Conservation (phyloP, 2,113 vertebrate genomes). For the Muscicapa adusta region DNA sequence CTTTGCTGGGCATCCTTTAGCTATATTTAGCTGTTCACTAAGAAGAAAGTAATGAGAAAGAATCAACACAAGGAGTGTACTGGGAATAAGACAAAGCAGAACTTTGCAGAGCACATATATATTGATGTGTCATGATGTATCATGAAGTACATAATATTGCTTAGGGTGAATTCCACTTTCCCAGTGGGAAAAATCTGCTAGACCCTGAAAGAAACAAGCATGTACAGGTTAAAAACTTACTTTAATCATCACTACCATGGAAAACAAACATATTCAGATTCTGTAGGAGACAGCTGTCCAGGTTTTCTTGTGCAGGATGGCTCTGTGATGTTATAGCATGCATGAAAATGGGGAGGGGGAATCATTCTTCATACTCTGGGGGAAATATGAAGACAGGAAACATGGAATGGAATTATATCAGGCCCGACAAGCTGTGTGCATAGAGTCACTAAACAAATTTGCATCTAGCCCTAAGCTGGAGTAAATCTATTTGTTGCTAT, state of each 20-base stretch:
- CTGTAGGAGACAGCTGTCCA: not conserved
- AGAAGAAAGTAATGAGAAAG: not conserved
- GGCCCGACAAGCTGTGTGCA: not conserved
- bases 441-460: slow-evolving; percentile 47
- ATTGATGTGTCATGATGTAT: fast-evolving
- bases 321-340: not conserved
- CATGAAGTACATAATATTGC: not conserved
- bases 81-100: not conserved
- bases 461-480: slow-evolving; percentile 17
- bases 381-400: slow-evolving; percentile 43
- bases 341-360: not conserved
- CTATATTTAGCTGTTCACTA: not conserved
- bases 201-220: not conserved
- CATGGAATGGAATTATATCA: slow-evolving; percentile 7
- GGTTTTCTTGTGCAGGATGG: not conserved
- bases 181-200: not conserved
- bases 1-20: not conserved
- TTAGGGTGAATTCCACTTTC: not conserved
- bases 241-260: not conserved
- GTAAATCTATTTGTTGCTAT: not conserved
- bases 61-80: not conserved
- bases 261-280: not conserved
- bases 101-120: not conserved
- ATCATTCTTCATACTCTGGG: slow-evolving; percentile 14
- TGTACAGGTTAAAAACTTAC: not conserved